phyloP scores from a whole-genome alignment of 2,797 vertebrate genomes.

The Forpus xanthops region DNA sequence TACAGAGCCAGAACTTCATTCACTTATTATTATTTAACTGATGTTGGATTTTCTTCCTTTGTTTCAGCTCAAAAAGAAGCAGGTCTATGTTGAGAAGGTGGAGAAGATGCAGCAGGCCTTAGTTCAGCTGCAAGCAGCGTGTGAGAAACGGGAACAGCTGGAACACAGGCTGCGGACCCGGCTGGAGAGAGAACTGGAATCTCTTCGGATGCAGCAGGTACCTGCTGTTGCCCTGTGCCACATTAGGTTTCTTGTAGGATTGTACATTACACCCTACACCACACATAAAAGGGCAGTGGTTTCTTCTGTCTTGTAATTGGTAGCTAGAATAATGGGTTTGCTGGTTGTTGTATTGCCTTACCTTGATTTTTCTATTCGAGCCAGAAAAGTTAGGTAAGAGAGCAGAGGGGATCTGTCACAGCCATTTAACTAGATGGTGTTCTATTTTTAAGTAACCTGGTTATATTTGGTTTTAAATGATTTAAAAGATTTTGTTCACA shows the following conservation, averaged over 20 bases:
- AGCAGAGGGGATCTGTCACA: background rate
- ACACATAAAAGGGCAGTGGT: fast-evolving
- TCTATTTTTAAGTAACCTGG: background rate
- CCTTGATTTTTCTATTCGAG: background rate
- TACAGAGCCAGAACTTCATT: background rate
- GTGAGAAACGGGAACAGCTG: conserved; percentile 96
- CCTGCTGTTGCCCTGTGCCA: background rate
- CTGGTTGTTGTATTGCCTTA: background rate
- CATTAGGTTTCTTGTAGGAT: background rate
- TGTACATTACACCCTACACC: background rate
- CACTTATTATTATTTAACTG: fast-evolving
- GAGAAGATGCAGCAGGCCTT: conserved; percentile 97
- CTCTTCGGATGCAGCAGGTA: conserved; percentile 96
- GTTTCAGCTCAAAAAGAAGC: conserved; percentile 94
- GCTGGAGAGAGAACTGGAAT: conserved; percentile 93
- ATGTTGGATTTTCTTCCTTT: background rate
- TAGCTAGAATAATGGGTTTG: background rate
- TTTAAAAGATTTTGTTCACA: background rate
- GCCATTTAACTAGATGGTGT: background rate
- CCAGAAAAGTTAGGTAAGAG: background rate
- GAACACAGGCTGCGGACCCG: conserved; percentile 92
- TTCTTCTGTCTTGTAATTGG: background rate
- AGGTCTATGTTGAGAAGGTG: conserved; percentile 97
- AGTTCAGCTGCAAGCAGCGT: conserved; percentile 94
- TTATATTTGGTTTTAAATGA: background rate